These are phyloP conservation scores for Cardiocondyla obscurior DNA, from an alignment of 1,140 invertebrate species.

Conservation along the genomic window DNA sequence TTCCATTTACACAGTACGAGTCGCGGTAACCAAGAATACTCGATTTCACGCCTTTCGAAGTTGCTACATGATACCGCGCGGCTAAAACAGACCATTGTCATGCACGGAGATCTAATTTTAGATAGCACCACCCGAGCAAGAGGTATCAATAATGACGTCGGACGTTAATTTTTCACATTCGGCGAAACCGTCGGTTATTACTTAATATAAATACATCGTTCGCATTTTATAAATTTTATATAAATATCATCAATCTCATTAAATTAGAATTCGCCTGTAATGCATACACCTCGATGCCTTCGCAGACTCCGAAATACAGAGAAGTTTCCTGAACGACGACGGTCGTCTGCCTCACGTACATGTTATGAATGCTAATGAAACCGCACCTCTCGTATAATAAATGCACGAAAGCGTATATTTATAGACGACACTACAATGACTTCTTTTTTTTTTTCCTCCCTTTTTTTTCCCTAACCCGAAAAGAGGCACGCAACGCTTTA, in stretches of 20 bases:
- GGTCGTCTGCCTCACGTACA: slow-evolving; percentile 35
- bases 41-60: slow-evolving; percentile 38
- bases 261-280: not conserved
- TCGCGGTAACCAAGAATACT: slow-evolving; percentile 15
- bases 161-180: slow-evolving; percentile 23
- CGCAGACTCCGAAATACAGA: slow-evolving; percentile 25
- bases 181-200: not conserved
- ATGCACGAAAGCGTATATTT: slow-evolving; percentile 60
- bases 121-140: not conserved
- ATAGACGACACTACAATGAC: slow-evolving; percentile 46
- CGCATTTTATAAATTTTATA: not conserved
- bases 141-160: not conserved
- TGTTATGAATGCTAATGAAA: slow-evolving; percentile 58
- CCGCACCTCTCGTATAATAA: slow-evolving; percentile 55
- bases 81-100: slow-evolving; percentile 40
- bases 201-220: no score
- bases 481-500: not conserved
- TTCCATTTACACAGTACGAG: slow-evolving; percentile 28
- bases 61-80: not conserved
- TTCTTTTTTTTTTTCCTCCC: slow-evolving; percentile 42
- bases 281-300: not conserved
- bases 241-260: not conserved
- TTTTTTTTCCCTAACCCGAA: no score
- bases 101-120: slow-evolving; percentile 59
- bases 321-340: slow-evolving; percentile 1